Evolutionary conservation across 2,888 invertebrate species (phyloP).

Genomic region (Chirona hameri): DNA sequence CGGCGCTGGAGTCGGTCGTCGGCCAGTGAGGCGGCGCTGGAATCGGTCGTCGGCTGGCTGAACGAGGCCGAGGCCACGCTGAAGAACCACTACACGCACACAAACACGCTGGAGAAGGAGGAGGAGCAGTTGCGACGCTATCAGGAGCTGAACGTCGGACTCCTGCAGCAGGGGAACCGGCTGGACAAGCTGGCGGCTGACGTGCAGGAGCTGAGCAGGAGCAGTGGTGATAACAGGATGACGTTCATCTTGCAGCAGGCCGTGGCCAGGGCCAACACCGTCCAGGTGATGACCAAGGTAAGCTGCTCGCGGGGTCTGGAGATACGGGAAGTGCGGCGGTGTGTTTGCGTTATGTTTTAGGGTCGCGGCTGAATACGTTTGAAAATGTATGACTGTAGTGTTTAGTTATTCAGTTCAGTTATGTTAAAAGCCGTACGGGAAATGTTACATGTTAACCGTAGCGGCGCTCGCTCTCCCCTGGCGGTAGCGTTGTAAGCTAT

Average conservation of each 20-base stretch:
- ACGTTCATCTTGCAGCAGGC: conserved; percentile 85
- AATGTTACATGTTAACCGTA: too few species aligned
- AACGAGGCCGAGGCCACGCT: conserved; percentile 78
- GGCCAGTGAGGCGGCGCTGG: conserved; percentile 81
- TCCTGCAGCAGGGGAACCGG: conserved; percentile 78
- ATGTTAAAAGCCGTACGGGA: too few species aligned
- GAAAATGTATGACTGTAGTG: too few species aligned
- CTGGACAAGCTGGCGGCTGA: conserved; percentile 82
- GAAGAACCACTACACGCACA: conserved; percentile 72
- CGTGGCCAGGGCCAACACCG: conserved; percentile 81
- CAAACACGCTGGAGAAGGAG: conserved; percentile 83
- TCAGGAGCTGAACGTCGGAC: conserved; percentile 72
- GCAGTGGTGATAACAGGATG: conserved; percentile 75
- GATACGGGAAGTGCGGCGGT: not conserved
- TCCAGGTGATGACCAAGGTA: conserved; percentile 78
- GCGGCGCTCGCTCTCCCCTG: too few species aligned
- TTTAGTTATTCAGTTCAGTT: too few species aligned
- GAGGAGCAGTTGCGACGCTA: conserved; percentile 83
- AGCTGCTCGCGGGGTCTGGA: not conserved
- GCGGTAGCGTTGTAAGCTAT: too few species aligned
- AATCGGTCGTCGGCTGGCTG: conserved; percentile 76
- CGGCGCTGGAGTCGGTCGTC: too few species aligned
- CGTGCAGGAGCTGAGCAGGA: conserved; percentile 75
- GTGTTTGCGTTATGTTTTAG: not conserved
- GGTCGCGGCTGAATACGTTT: not conserved